Evolutionary conservation across 37 sponge, comb jelly and placozoan species (phyloP).

Genomic region (Petrosia ficiformis): DNA sequence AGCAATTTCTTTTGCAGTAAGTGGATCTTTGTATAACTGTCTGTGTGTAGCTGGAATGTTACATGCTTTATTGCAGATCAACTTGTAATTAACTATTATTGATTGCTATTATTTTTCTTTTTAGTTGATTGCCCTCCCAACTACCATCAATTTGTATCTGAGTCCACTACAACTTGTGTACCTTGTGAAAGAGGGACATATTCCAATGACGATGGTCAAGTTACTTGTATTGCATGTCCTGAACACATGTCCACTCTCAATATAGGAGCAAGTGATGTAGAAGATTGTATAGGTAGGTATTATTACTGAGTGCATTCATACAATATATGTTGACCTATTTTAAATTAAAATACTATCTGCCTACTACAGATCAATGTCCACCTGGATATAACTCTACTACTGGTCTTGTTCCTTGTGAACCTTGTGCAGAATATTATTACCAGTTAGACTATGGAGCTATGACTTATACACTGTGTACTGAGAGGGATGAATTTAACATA

Average conservation of each 20-base stretch:
- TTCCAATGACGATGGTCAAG: neutral
- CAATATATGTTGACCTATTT: too few relatives aligned
- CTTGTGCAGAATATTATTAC: neutral
- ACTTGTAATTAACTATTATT: neutral
- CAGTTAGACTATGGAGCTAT: neutral
- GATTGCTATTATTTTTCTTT: neutral
- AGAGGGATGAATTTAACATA: neutral
- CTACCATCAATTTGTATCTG: neutral
- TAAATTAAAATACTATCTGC: too few relatives aligned
- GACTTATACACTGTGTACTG: neutral
- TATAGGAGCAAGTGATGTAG: neutral
- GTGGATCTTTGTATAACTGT: too few relatives aligned
- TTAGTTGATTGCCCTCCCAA: neutral
- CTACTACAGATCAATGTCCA: neutral
- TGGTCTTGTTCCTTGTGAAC: neutral
- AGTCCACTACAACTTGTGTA: neutral
- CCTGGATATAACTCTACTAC: neutral
- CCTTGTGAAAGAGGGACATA: neutral
- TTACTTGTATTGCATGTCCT: neutral
- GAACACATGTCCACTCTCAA: neutral
- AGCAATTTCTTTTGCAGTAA: conserved; percentile 1
- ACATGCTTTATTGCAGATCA: too few relatives aligned
- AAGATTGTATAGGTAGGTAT: neutral
- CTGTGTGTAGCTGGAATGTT: too few relatives aligned
- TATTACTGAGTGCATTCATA: too few relatives aligned